Percentiles rank a stretch among this genome's conserved stretches.
Evolutionary conservation across 2,888 invertebrate species (phyloP).

Genomic region (Drosophila mimetica): DNA sequence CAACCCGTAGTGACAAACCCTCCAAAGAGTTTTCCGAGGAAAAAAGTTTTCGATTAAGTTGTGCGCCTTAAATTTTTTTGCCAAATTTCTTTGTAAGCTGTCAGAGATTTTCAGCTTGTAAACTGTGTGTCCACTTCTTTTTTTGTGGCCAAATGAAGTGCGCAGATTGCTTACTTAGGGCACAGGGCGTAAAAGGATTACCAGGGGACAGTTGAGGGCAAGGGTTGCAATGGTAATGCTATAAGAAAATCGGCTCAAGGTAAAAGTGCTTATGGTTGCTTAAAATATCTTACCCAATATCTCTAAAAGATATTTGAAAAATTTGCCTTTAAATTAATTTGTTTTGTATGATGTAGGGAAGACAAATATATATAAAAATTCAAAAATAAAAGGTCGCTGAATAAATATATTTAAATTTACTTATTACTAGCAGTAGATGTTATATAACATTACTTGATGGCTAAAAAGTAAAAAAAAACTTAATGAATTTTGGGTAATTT

Average conservation of each 20-base stretch:
- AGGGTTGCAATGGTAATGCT: slow-evolving; percentile 14
- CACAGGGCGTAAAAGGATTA: slow-evolving; percentile 43
- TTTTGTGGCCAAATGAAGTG: slow-evolving; percentile 65
- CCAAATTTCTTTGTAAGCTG: slow-evolving; percentile 62
- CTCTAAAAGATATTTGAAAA: too few species aligned
- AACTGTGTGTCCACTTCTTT: slow-evolving; percentile 34
- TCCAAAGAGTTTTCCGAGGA: slow-evolving; percentile 50
- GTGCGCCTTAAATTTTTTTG: slow-evolving; percentile 57
- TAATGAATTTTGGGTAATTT: too few species aligned
- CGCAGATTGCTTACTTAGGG: slow-evolving; percentile 71
- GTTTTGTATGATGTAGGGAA: too few species aligned
- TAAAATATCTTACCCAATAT: too few species aligned
- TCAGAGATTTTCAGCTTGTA: slow-evolving; percentile 58
- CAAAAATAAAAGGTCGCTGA: too few species aligned
- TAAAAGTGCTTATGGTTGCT: background rate
- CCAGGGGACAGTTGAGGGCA: slow-evolving; percentile 16
- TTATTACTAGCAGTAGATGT: too few species aligned
- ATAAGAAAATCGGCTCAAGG: slow-evolving; percentile 5
- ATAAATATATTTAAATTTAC: too few species aligned
- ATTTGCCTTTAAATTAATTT: too few species aligned
- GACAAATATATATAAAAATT: too few species aligned
- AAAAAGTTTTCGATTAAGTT: slow-evolving; percentile 79
- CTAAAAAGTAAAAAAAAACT: too few species aligned
- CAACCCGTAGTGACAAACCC: slow-evolving; percentile 69
- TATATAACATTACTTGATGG: too few species aligned